A percentile compares a stretch with the other conserved stretches of the same genome.
phyloP scores from a whole-genome alignment of 2,113 vertebrate genomes.

The Cariama cristata region DNA sequence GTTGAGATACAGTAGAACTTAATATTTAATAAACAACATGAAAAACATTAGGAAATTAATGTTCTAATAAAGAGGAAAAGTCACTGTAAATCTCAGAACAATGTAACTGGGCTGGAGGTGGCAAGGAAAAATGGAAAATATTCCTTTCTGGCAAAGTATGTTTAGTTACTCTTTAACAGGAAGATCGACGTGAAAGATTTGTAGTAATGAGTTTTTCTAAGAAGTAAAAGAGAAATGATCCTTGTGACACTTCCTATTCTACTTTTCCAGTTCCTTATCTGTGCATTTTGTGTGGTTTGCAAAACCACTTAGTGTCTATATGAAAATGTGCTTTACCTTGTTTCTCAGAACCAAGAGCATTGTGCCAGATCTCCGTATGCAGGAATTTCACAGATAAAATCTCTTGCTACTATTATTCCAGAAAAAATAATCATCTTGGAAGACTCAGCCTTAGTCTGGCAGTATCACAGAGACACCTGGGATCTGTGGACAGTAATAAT shows the following conservation, averaged over 20 bases:
- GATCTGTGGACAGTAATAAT: neutral
- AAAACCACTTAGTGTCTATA: neutral
- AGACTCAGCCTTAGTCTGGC: neutral
- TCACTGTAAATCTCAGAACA: neutral
- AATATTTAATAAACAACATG: neutral
- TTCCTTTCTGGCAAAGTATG: neutral
- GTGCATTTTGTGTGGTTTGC: neutral
- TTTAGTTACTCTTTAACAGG: neutral
- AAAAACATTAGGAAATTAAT: neutral
- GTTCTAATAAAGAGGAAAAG: neutral
- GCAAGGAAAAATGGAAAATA: neutral
- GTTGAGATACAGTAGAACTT: neutral
- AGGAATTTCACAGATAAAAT: conserved; percentile 45
- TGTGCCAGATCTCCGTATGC: neutral
- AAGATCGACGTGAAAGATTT: neutral
- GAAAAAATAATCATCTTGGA: conserved; percentile 9
- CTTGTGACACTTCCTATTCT: neutral
- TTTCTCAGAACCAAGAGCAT: neutral
- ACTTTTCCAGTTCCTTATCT: neutral
- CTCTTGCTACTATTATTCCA: neutral
- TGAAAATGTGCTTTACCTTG: neutral
- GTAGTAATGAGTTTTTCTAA: neutral
- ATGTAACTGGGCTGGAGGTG: neutral
- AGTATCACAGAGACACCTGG: neutral
- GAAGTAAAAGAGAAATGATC: neutral